Base-by-base conservation (phyloP, 2,888 invertebrate genomes). In the Tachystola acroxantha region DNA sequence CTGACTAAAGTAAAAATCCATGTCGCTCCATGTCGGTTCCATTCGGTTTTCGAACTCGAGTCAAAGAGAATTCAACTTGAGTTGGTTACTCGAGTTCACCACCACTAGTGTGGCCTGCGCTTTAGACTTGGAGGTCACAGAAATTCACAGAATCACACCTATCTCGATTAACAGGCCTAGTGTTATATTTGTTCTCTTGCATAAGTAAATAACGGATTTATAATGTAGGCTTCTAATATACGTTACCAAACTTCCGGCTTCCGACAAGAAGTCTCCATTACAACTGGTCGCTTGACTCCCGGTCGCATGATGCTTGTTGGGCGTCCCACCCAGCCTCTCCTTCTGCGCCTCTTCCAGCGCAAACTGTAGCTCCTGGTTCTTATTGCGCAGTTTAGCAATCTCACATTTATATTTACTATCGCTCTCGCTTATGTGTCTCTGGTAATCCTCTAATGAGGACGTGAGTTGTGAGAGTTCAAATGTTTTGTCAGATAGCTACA, bases 401-500 rank as follows among this genome's bases (percentile, higher is more conserved):
- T 88, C 88, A 53, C 89, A 89, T 52, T 87, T 88, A 64, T 88
- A 88, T 63, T 88, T 89, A 45, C 81, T 89, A 49, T 91, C 90
- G 45, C 88, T 86, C 48, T 91, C 89, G 30, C 88, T 88, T 29
- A 94, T 64, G 56, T 91, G 91, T 48, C 88, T 89, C 64, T 94
- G 93, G 42, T 94, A 87, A 54, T 90, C 90, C 31, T 90, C 89
- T 45, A 94, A 77, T 38, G 91, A 89, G 11, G 93, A 91, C 44
- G 86, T 89, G 39, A 92, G 84, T 50, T 91, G 89, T 43, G 91
- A 89, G 40, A 94, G 80, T 76, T 94, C 94, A 39, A 91, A 90
- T 42, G 92, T 91, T 71, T 91, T 94, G 64, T 95, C 95, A 54
- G 92, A 91, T 66, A 95, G 89, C 92, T 94, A 73, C 14, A 53